These are phyloP conservation scores for Nannobrachium achirus DNA, from an alignment of 2,113 vertebrate genomes.

Conservation along the genomic window DNA sequence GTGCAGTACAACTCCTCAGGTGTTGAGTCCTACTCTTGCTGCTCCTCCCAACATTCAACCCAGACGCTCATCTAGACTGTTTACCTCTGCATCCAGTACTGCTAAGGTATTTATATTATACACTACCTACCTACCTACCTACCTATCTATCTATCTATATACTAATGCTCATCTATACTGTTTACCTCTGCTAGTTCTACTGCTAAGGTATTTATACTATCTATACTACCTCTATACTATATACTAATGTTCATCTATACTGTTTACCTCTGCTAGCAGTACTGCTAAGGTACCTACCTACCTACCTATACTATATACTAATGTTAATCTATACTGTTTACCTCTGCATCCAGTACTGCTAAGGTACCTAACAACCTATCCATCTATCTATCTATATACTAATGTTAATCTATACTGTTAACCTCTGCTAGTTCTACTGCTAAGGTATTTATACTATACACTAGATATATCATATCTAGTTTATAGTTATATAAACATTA, in stretches of 20 bases:
- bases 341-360: neutral
- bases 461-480: no score
- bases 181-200: constrained; percentile 98
- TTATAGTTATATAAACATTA: neutral
- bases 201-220: constrained; percentile 85
- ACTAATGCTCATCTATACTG: no score
- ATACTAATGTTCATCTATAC: no score
- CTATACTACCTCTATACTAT: neutral
- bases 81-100: neutral
- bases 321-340: no score
- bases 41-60: constrained; percentile 96
- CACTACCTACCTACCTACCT: no score
- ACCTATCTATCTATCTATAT: no score
- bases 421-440: constrained; percentile 98
- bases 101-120: no score
- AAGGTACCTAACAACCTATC: neutral
- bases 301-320: no score
- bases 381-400: no score
- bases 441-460: constrained; percentile 83
- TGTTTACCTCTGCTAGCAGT: no score
- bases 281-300: no score
- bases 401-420: no score
- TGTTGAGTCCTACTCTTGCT: constrained; percentile 96
- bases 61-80: constrained; percentile 91
- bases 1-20: constrained; percentile 93